Evolutionary conservation across 2,888 invertebrate species (phyloP), one percentile per base, ranked within the genome.

Genomic region (Calephelis perditalis): DNA sequence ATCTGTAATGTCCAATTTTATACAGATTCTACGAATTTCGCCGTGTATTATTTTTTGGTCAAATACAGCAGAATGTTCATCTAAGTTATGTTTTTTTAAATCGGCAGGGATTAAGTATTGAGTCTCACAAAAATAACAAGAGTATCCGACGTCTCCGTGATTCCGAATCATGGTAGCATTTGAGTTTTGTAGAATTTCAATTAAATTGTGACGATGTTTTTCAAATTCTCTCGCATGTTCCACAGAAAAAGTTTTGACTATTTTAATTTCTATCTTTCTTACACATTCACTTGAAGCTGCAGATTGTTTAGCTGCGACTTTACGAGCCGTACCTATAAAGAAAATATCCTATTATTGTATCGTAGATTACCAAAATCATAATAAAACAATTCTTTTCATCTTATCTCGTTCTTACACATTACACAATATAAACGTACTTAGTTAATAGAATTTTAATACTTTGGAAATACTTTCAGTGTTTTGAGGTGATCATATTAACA

Each of bases 1-100:
- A 35, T 62, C 71, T 0, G 81, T 79, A 55, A 81, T 76, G 57
- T 81, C 81, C 7, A 81, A 55, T 65, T 81, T 80, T 40, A 40
- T 40, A 8, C 40, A 40, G 40, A 40, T 40, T 40, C 40, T 40
- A 11, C 76, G 69, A 62, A 68, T 62, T 44, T 67, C 63, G 35
- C 40, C 40, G 40, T 40, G 65, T 62, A 36, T 64, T 58, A 15
- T 70, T 67, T 43, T 62, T 63, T 67, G 15, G 71, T 69, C 49
- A 73, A 62, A 46, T 70, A 56, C 63, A 66, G 63, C 63, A 35
- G 63, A 66, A 58, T 77, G 75, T 0, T 37, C 47, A 6, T 71
- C 68, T 35, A 70, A 55, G 9, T 69, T 73, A 54, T 80, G 79
- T 5, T 46, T 65, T 61, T 80, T 80, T 2, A 79, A 62, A 11